Evolutionary conservation across 2,797 vertebrate species (phyloP), one percentile per base, ranked within the genome.

Genomic region (Pangasius sanitwongsei): DNA sequence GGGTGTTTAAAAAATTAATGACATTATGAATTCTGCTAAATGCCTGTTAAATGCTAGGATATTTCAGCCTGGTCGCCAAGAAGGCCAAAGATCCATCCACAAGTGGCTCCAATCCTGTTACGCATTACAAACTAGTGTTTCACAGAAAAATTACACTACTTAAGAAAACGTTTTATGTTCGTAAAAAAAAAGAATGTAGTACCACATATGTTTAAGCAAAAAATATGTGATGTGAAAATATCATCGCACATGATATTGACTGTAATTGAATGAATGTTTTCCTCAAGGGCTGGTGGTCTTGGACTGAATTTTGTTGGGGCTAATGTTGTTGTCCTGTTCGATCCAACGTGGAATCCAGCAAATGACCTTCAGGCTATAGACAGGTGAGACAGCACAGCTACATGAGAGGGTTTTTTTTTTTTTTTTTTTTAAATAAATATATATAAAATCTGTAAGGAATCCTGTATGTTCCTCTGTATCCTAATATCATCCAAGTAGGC

Each of bases 281-380:
- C 13, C 59, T 61, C 48, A 75, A 99, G 98, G 97, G 98, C 98
- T 63, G 98, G 98, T 89, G 98, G 98, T 89, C 94, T 99, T 59
- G 98, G 98, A 82, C 97, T 99, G 61, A 99, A 99, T 96, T 99
- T 99, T 95, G 95, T 98, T 82, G 98, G 98, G 89, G 98, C 98
- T 89, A 99, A 98, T 92, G 95, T 99, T 86, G 98, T 99, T 83
- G 95, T 99, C 90, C 93, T 99, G 50, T 99, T 99, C 94, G 98
- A 99, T 92, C 98, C 98, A 90, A 99, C 98, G 0, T 99, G 98
- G 98, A 99, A 99, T 94, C 98, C 98, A 94, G 97, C 98, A 93
- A 99, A 96, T 96, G 98, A 99, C 94, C 98, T 99, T 90, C 98
- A 99, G 93, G 98, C 98, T 65, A 97, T 99, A 94, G 98, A 99